phyloP scores from a whole-genome alignment of 2,113 vertebrate genomes.

The Tachycineta bicolor region DNA sequence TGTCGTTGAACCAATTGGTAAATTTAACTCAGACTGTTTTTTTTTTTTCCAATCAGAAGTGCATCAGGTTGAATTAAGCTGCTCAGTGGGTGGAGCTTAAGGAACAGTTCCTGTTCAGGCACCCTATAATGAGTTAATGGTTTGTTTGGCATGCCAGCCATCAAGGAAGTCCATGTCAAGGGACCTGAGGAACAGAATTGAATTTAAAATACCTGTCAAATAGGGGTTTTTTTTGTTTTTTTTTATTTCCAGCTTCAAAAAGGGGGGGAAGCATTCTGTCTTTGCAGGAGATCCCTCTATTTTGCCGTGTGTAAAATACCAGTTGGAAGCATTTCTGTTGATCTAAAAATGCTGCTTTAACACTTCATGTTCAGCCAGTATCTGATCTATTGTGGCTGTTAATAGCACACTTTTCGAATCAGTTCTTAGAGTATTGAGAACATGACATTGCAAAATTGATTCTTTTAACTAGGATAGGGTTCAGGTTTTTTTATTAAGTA shows the following conservation, averaged over 20 bases:
- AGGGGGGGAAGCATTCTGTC: not conserved
- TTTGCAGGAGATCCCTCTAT: not conserved
- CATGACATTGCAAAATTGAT: not conserved
- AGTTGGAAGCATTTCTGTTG: not conserved
- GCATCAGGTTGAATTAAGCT: not conserved
- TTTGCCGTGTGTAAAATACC: not conserved
- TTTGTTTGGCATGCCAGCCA: not conserved
- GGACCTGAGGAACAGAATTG: not conserved
- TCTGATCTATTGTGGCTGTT: not conserved
- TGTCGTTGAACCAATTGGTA: conserved; percentile 81
- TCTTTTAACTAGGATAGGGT: not conserved
- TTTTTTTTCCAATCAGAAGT: not conserved
- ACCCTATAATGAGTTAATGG: not conserved
- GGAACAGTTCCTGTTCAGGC: not conserved
- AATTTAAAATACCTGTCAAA: not conserved
- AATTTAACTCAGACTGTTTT: conserved; percentile 20
- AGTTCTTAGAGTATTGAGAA: not conserved
- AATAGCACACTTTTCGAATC: not conserved
- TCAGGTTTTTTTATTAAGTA: not conserved
- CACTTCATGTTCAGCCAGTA: not conserved
- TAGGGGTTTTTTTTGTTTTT: not conserved
- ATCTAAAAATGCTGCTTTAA: not conserved
- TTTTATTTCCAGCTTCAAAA: not conserved
- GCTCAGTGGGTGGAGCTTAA: not conserved
- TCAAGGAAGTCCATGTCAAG: not conserved